These are phyloP conservation scores for Pedetes capensis DNA, from an alignment of 2,113 vertebrate genomes.

Conservation along the genomic window DNA sequence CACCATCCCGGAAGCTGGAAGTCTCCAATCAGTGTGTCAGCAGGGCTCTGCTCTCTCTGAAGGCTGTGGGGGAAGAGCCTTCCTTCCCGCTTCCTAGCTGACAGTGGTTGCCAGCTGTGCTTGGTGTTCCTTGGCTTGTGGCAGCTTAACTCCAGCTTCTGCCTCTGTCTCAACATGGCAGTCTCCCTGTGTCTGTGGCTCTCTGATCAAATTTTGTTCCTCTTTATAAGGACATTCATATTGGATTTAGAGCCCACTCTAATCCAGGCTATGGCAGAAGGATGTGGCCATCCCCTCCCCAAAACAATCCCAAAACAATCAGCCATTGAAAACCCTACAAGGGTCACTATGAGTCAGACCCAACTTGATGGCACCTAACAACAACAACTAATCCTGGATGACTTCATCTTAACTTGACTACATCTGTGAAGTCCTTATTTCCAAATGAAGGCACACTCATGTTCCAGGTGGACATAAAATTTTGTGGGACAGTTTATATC, in stretches of 20 bases:
- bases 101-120: no score
- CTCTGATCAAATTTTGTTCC: not conserved
- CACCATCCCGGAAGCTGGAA: not conserved
- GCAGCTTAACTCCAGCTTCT: not conserved
- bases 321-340: no score
- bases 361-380: no score
- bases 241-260: not conserved
- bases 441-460: not conserved
- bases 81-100: not conserved
- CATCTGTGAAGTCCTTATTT: not conserved
- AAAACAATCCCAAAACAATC: no score
- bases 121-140: not conserved
- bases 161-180: not conserved
- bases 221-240: not conserved
- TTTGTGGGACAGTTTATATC: not conserved
- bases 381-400: not conserved
- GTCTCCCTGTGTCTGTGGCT: not conserved
- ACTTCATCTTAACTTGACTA: not conserved
- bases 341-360: no score
- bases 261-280: no score
- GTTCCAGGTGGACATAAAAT: not conserved
- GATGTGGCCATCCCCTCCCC: no score
- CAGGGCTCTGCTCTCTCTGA: not conserved
- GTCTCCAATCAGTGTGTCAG: not conserved
- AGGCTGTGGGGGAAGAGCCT: fast-evolving